Evolutionary conservation across 2,113 vertebrate genomes (phyloP).

Genomic region (Pampusana beccarii): DNA sequence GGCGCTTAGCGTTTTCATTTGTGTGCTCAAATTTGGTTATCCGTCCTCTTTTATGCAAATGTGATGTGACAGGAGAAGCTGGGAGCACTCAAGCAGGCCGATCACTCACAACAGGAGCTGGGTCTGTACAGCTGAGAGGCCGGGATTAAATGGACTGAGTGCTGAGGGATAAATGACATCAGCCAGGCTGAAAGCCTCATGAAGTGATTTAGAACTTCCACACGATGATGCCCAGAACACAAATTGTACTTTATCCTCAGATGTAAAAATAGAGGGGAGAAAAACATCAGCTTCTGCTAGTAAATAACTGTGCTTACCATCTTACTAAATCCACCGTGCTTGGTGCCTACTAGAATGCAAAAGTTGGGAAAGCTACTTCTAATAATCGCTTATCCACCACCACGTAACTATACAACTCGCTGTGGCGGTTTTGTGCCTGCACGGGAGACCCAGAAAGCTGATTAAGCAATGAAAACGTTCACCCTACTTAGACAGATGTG

Average conservation of each 20-base stretch:
- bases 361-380: conserved; percentile 44
- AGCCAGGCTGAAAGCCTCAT: conserved; percentile 76
- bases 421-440: neutral
- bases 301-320: conserved; percentile 59
- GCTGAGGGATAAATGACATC: conserved; percentile 83
- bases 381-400: neutral
- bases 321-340: conserved; percentile 55
- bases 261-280: conserved; percentile 61
- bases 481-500: neutral
- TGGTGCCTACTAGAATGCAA: conserved; percentile 34
- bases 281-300: conserved; percentile 64
- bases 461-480: conserved; percentile 42
- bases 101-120: conserved; percentile 87
- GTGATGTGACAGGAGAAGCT: conserved; percentile 88
- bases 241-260: conserved; percentile 63
- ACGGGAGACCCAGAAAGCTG: neutral
- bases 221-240: conserved; percentile 68
- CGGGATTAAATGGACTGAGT: conserved; percentile 81
- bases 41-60: conserved; percentile 90
- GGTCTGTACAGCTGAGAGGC: conserved; percentile 76
- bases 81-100: conserved; percentile 81
- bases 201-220: conserved; percentile 83
- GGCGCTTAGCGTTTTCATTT: conserved; percentile 86
- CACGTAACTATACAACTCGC: neutral
- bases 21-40: conserved; percentile 97